Evolutionary conservation across 1,140 invertebrate species (phyloP), one percentile per base, ranked within the genome.

Genomic region (Lanistes nyassanus): DNA sequence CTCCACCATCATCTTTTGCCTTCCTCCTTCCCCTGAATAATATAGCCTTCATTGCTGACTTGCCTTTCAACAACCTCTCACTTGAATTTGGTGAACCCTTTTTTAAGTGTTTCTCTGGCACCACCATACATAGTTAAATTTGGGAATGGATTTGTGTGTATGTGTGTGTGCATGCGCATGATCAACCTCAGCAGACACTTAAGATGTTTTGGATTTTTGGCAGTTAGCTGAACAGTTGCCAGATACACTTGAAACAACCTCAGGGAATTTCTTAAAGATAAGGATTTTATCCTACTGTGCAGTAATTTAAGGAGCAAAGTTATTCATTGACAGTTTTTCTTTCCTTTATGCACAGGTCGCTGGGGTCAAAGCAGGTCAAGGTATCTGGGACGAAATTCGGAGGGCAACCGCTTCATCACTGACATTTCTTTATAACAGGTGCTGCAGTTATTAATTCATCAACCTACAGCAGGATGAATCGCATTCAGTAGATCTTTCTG

Each of bases 341-440:
- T 60, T 34, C 23, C 58, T 37, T 34, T 60, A 6, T 21, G 19
- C 2, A 47, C 74, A 79, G 77, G 74, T 29, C 71, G 26, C 23
- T 79, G 74, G 74, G 70, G 74, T 34, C 72, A 74, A 74, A 79
- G 55, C 74, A 79, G 51, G 55, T 76, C 77, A 9, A 76, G 39
- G 21, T 79, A 79, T 68, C 47, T 73, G 21, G 77, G 77, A 4
- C 34, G 62, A 13, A 79, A 79, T 56, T 79, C 77, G 0, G 77
- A 79, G 55, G 77, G 77, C 23, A 79, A 79, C 71, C 73, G 77
- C 3, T 79, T 79, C 67, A 79, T 79, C 47, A 79, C 77, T 16
- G 77, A 79, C 62, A 71, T 64, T 42, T 55, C 65, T 37, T 76
- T 79, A 53, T 79, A 70, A 79, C 51, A 31, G 29, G 1, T 42